A percentile compares a stretch with the other conserved stretches of the same genome.
Evolutionary conservation across 2,888 invertebrate species (phyloP).

Genomic region (Eudasyphora cyanicolor): DNA sequence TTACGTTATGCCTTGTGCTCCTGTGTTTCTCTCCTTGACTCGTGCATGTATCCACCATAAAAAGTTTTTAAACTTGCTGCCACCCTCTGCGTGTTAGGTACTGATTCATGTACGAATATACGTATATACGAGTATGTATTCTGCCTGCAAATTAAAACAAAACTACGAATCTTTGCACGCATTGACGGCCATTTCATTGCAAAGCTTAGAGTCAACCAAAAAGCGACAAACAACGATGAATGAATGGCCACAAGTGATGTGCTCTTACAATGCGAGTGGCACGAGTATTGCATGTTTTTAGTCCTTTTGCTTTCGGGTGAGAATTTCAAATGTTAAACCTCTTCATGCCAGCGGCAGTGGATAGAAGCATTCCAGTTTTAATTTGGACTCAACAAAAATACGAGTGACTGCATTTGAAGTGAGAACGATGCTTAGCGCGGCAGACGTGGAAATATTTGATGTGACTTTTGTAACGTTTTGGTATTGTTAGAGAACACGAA

Average conservation of each 20-base stretch:
- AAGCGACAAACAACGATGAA: neutral
- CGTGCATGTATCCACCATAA: neutral
- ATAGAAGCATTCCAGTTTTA: neutral
- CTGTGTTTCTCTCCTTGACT: neutral
- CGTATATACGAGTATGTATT: neutral
- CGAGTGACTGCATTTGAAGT: too few species aligned
- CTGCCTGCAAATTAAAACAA: too few species aligned
- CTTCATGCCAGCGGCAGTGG: neutral
- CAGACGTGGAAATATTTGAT: too few species aligned
- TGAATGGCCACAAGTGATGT: neutral
- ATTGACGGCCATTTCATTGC: neutral
- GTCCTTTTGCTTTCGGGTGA: neutral
- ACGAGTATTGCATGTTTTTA: neutral
- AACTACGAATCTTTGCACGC: neutral
- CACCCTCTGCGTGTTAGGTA: neutral
- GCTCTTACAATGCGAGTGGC: too few species aligned
- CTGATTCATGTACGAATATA: neutral
- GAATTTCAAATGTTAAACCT: neutral
- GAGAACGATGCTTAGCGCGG: too few species aligned
- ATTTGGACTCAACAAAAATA: neutral
- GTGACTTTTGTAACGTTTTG: too few species aligned
- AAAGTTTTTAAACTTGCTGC: too few species aligned
- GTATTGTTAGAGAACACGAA: too few species aligned
- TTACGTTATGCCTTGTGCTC: slow-evolving; percentile 10
- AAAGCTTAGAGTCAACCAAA: neutral